Evolutionary conservation across 1,140 invertebrate species (phyloP), one percentile per base, ranked within the genome.

Genomic region (Phymastichus coffea): DNA sequence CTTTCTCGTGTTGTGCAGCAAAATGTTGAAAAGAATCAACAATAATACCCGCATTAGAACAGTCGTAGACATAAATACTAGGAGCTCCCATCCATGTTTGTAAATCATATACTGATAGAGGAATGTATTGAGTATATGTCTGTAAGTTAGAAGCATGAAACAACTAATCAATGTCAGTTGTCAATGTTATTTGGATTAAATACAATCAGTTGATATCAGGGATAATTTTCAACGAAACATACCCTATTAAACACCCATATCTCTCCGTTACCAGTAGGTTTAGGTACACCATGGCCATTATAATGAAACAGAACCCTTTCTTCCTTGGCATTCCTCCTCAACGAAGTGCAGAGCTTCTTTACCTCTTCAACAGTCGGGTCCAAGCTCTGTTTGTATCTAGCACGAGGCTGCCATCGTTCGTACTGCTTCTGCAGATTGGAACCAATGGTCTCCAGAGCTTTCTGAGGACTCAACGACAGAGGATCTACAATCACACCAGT

Each of bases 221-320:
- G 19, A 14, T 30, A 8, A 30, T 28, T 15, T 9, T 19, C 15
- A 47, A 47, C 22, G 3, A 10, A 17, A 47, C 57, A 70, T 78
- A 94, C 93, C 79, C 91, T 87, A 82, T 99, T 99, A 79, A 99
- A 99, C 4, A 99, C 97, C 98, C 98, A 99, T 70, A 99, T 97
- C 86, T 99, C 97, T 12, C 98, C 97, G 83, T 99, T 99, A 25
- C 86, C 85, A 8, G 98, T 99, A 30, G 98, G 97, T 80, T 92
- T 94, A 37, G 98, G 98, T 49, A 99, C 98, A 41, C 97, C 98
- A 80, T 99, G 98, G 0, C 98, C 98, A 82, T 99, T 99, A 75
- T 99, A 99, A 81, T 99, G 97, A 82, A 99, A 99, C 6, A 99
- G 82, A 20, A 99, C 96, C 66, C 98, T 84, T 74, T 99, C 98